These are phyloP conservation scores for Sitobion miscanthi DNA, from an alignment of 1,140 invertebrate genomes.

Conservation along the genomic window DNA sequence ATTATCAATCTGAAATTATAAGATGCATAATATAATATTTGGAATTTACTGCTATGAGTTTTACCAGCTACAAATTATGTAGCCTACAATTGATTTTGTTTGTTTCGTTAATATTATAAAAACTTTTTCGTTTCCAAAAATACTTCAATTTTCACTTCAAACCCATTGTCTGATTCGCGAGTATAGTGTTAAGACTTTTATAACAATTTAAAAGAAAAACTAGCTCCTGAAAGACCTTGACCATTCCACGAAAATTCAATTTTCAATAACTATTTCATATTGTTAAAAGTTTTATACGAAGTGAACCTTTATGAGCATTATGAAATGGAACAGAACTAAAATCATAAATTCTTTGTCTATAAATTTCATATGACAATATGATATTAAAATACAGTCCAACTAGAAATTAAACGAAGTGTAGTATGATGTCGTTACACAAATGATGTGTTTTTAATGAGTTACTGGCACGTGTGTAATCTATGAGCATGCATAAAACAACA, in stretches of 20 bases:
- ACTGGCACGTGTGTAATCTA: background rate
- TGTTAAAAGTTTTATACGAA: background rate
- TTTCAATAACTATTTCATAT: background rate
- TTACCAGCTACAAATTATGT: background rate
- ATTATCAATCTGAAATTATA: background rate
- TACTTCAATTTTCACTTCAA: background rate
- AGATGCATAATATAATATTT: background rate
- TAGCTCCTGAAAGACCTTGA: background rate
- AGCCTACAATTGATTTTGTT: background rate
- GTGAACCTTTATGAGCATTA: background rate
- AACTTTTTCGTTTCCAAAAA: background rate
- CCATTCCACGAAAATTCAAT: background rate
- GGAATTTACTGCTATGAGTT: background rate
- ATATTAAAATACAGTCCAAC: background rate
- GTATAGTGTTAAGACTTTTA: background rate
- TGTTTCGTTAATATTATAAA: background rate
- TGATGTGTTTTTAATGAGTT: slow-evolving; percentile 30
- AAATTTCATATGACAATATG: background rate
- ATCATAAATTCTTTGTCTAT: background rate
- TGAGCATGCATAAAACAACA: background rate
- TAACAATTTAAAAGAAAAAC: background rate
- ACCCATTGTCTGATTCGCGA: background rate
- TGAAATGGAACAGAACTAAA: background rate
- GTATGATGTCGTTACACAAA: background rate
- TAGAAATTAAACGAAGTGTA: background rate